These are phyloP conservation scores for Aythya baeri DNA, from an alignment of 2,113 vertebrate species.

Conservation along the genomic window DNA sequence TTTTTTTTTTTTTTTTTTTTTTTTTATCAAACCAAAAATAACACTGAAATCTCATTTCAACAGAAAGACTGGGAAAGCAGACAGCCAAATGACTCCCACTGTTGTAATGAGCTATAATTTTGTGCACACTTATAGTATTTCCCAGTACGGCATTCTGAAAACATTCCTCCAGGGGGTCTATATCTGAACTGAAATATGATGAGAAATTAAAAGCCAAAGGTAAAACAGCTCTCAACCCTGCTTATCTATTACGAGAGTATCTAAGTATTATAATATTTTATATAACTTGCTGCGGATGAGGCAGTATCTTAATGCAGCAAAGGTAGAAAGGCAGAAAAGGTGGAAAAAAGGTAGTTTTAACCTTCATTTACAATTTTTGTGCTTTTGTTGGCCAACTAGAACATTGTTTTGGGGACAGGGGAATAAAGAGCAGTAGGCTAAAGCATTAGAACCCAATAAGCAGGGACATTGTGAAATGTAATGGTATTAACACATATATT, in stretches of 20 bases:
- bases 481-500: background rate
- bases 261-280: background rate
- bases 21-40: slow-evolving; percentile 14
- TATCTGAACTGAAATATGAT: background rate
- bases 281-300: background rate
- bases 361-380: background rate
- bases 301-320: background rate
- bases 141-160: background rate
- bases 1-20: background rate
- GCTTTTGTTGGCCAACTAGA: background rate
- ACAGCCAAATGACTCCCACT: slow-evolving; percentile 39
- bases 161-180: background rate
- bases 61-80: slow-evolving; percentile 20
- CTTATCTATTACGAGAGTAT: background rate
- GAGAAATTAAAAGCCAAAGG: slow-evolving; percentile 34
- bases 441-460: background rate
- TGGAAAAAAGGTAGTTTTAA: background rate
- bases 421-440: background rate
- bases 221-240: background rate
- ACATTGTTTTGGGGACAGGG: background rate
- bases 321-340: background rate
- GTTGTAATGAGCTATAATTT: slow-evolving; percentile 54
- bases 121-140: slow-evolving; percentile 15
- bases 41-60: slow-evolving; percentile 14
- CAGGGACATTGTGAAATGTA: background rate